phyloP scores from a whole-genome alignment of 2,797 vertebrate genomes.

The Macrochelys suwanniensis region DNA sequence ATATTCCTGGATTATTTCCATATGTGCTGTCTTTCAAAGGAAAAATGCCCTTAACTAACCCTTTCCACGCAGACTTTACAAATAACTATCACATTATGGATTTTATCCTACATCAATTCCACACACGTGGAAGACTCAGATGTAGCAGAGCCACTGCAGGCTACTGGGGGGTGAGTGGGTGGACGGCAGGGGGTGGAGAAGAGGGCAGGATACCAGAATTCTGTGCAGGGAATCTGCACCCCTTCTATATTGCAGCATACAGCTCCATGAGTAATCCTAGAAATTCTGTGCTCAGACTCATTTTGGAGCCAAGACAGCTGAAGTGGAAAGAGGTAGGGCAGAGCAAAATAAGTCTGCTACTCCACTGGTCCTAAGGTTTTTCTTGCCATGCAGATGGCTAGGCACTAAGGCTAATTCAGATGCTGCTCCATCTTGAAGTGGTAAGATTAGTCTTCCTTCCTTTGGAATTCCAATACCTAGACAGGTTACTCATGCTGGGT shows the following conservation, averaged over 20 bases:
- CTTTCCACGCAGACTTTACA: too few species aligned
- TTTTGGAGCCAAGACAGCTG: background rate
- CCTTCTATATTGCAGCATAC: background rate
- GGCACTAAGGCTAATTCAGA: background rate
- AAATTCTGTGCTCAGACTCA: background rate
- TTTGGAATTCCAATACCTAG: background rate
- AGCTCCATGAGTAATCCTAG: background rate
- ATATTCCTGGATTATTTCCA: too few species aligned
- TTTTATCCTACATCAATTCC: background rate
- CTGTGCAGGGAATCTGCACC: background rate
- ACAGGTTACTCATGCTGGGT: background rate
- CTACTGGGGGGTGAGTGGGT: background rate
- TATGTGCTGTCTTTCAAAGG: too few species aligned
- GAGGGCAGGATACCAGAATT: background rate
- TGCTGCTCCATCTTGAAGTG: background rate
- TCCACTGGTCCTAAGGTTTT: background rate
- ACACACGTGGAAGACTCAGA: background rate
- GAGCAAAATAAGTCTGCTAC: background rate
- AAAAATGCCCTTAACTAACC: too few species aligned
- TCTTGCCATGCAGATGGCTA: background rate
- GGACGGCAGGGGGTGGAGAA: background rate
- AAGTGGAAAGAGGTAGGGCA: background rate
- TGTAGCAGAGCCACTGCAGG: background rate
- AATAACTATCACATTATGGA: too few species aligned
- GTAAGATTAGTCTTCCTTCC: background rate